Evolutionary conservation across 2,888 invertebrate species (phyloP), one percentile per base, ranked within the genome.

Genomic region (Cerceris ruficornis): DNA sequence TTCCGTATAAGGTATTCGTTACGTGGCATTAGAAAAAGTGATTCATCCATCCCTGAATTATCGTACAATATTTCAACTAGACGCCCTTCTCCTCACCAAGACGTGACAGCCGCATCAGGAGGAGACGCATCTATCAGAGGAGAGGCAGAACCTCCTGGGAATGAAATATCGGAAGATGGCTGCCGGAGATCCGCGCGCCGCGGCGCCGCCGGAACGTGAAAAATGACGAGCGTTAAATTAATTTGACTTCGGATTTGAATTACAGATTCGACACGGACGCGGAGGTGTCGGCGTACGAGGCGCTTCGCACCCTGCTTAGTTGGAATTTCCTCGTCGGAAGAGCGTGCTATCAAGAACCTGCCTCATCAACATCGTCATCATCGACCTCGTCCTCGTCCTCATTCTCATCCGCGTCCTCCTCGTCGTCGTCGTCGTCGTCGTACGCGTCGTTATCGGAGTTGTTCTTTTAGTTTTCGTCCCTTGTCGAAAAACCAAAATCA

Each of bases 171-270:
- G 86, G 83, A 74, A 77, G 80, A 79, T 79, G 75, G 81, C 77
- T 75, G 79, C 71, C 75, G 71, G 58, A 65, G 73, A 81, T 69
- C 83, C 72, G 61, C 76, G 72, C 64, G 69, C 64, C 66, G 69
- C 60, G 80, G 73, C 84, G 80, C 68, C 81, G 81, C 72, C 78
- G 77, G 85, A 82, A 85, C 60, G 78, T 87, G 89, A 90, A 90
- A 89, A 89, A 90, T 90, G 89, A 89, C 86, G 80, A 83, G 83
- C 86, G 88, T 90, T 87, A 88, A 90, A 89, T 90, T 90, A 89
- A 90, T 89, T 90, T 90, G 81, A 88, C 87, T 86, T 83, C 59
- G 81, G 77, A 86, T 87, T 84, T 84, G 90, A 87, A 86, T 88
- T 86, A 88, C 86, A 88, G 83, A 90, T 89, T 86, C 75, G 79